These are phyloP conservation scores for Staurois parvus DNA, from an alignment of 2,797 vertebrate species.

Conservation along the genomic window DNA sequence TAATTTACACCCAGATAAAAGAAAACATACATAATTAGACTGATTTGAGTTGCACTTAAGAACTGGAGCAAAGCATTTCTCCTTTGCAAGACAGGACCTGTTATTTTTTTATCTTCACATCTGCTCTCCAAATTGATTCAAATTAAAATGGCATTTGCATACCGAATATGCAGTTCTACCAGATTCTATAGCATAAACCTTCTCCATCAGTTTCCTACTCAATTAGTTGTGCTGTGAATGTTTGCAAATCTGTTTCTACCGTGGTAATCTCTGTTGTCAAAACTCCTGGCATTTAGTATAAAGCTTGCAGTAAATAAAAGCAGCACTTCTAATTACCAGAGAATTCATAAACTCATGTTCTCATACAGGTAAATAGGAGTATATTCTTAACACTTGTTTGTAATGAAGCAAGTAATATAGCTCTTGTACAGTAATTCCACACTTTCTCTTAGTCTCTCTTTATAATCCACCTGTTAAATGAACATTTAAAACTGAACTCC, in stretches of 20 bases:
- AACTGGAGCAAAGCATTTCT: conserved; percentile 61
- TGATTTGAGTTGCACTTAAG: conserved; percentile 57
- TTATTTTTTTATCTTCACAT: conserved; percentile 63
- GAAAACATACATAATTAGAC: conserved; percentile 59
- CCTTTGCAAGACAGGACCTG: conserved; percentile 55
- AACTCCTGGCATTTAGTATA: conserved; percentile 42
- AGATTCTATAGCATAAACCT: conserved; percentile 58
- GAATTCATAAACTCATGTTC: background rate
- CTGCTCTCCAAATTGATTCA: conserved; percentile 57
- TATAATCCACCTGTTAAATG: too few relatives aligned
- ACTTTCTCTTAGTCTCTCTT: too few relatives aligned
- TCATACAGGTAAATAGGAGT: background rate
- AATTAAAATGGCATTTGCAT: conserved; percentile 60
- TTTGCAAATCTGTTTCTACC: conserved; percentile 53
- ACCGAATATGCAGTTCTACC: conserved; percentile 39
- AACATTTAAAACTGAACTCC: too few relatives aligned
- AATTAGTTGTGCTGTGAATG: conserved; percentile 53
- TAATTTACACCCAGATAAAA: conserved; percentile 62
- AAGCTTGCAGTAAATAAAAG: conserved; percentile 46
- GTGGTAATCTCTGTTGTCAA: conserved; percentile 59
- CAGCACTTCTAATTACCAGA: conserved; percentile 29
- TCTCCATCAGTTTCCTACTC: conserved; percentile 54
- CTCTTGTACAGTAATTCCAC: background rate
- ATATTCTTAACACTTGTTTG: background rate
- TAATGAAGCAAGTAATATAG: background rate